Evolutionary conservation across 2,797 vertebrate genomes (phyloP).

Genomic region (Staurois parvus): DNA sequence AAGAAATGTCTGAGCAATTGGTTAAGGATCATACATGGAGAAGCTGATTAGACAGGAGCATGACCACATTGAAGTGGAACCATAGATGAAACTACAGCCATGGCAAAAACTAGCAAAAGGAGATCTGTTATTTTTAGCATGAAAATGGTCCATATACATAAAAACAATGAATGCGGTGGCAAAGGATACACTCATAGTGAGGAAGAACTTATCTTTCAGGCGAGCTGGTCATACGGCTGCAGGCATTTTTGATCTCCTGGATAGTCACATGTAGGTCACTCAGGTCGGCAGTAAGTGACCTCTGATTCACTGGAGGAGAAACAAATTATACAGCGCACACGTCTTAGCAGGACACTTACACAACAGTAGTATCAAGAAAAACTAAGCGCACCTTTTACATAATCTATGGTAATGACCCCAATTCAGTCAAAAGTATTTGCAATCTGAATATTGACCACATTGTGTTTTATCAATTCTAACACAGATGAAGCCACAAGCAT

Average conservation of each 20-base stretch:
- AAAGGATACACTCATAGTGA: slow-evolving; percentile 93
- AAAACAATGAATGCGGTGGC: no score
- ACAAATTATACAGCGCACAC: neutral
- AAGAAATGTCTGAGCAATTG: slow-evolving; percentile 83
- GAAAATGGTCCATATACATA: no score
- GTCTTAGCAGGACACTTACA: neutral
- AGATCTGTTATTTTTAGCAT: no score
- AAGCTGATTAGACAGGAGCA: neutral
- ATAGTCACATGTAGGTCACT: slow-evolving; percentile 90
- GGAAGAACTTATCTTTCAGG: slow-evolving; percentile 89
- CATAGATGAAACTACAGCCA: no score
- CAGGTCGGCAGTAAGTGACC: slow-evolving; percentile 87
- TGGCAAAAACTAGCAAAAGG: no score
- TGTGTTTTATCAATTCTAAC: no score
- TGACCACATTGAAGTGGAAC: neutral
- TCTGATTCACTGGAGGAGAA: slow-evolving; percentile 87
- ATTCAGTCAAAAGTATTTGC: no score
- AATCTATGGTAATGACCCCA: no score
- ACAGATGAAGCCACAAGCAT: no score
- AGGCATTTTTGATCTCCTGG: slow-evolving; percentile 90
- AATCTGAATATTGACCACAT: no score
- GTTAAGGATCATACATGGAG: slow-evolving; percentile 63
- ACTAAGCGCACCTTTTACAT: no score
- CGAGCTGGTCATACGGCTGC: slow-evolving; percentile 85
- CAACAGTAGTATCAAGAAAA: neutral